These are phyloP conservation scores for Mesitornis unicolor DNA, from an alignment of 2,113 vertebrate genomes.

Conservation along the genomic window DNA sequence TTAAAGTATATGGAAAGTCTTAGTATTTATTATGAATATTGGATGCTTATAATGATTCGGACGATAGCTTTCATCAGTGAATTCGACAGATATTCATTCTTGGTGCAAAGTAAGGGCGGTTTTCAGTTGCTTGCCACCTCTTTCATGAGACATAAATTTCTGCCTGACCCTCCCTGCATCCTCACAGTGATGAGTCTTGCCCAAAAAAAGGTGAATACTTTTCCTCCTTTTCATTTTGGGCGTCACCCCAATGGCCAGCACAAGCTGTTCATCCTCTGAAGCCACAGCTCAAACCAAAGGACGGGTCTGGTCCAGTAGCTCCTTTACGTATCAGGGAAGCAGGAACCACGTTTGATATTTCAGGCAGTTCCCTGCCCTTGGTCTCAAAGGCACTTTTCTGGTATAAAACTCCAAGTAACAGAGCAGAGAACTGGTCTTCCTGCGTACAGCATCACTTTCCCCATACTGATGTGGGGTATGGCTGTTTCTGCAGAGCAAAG, in stretches of 20 bases:
- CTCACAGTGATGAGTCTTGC: neutral
- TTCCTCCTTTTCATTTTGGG: neutral
- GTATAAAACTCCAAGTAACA: neutral
- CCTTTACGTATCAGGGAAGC: neutral
- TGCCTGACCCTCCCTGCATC: neutral
- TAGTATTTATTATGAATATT: neutral
- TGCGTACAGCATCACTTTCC: too few species aligned
- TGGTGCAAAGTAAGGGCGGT: neutral
- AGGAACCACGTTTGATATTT: neutral
- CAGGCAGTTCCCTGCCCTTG: neutral
- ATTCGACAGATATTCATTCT: neutral
- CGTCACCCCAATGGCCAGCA: neutral
- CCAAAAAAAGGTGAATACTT: neutral
- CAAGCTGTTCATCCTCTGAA: neutral
- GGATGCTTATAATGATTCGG: neutral
- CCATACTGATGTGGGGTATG: too few species aligned
- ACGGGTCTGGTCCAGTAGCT: neutral
- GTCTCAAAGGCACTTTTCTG: neutral
- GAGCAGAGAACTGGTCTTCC: too few species aligned
- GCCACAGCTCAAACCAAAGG: neutral
- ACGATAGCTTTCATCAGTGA: neutral
- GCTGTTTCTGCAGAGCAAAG: neutral
- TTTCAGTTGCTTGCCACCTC: neutral
- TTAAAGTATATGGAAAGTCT: neutral
- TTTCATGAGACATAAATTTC: neutral